Percentiles rank a stretch among this genome's conserved stretches.
These are phyloP conservation scores for Eupithecia pulchellata DNA, from an alignment of 2,888 invertebrate genomes.

Conservation along the genomic window DNA sequence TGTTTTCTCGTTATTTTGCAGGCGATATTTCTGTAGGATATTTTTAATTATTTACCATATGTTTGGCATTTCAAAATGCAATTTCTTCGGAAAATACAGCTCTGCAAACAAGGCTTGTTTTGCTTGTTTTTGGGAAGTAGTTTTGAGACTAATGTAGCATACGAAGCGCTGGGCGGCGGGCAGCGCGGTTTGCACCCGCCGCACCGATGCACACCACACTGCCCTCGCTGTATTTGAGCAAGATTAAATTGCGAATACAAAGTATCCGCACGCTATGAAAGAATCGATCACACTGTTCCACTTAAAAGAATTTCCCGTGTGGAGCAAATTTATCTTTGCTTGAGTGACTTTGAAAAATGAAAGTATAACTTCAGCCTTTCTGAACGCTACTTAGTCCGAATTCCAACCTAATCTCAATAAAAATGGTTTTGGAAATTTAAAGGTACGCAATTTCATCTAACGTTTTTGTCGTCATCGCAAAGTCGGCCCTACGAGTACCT, in stretches of 20 bases:
- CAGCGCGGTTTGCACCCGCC: slow-evolving; percentile 31
- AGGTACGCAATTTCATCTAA: background rate
- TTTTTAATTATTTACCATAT: slow-evolving; percentile 48
- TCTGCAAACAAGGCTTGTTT: slow-evolving; percentile 44
- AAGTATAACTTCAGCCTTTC: slow-evolving; percentile 7
- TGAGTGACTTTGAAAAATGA: slow-evolving; percentile 10
- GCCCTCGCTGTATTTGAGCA: slow-evolving; percentile 56
- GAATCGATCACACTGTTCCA: slow-evolving; percentile 31
- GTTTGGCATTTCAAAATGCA: slow-evolving; percentile 38
- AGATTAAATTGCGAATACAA: slow-evolving; percentile 73
- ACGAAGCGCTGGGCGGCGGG: slow-evolving; percentile 48
- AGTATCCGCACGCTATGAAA: slow-evolving; percentile 57
- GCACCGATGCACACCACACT: slow-evolving; percentile 49
- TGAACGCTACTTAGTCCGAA: background rate
- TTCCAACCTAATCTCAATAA: background rate
- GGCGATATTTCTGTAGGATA: slow-evolving; percentile 37
- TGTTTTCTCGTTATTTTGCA: slow-evolving; percentile 33
- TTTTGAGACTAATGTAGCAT: slow-evolving; percentile 55
- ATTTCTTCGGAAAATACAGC: slow-evolving; percentile 43
- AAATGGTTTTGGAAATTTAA: background rate
- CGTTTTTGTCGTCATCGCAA: background rate
- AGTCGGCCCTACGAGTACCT: background rate
- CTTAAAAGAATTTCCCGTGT: slow-evolving; percentile 21
- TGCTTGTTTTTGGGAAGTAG: slow-evolving; percentile 48
- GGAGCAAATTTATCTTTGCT: slow-evolving; percentile 25